phyloP scores from a whole-genome alignment of 1,140 invertebrate species.

The Bombus affinis region DNA sequence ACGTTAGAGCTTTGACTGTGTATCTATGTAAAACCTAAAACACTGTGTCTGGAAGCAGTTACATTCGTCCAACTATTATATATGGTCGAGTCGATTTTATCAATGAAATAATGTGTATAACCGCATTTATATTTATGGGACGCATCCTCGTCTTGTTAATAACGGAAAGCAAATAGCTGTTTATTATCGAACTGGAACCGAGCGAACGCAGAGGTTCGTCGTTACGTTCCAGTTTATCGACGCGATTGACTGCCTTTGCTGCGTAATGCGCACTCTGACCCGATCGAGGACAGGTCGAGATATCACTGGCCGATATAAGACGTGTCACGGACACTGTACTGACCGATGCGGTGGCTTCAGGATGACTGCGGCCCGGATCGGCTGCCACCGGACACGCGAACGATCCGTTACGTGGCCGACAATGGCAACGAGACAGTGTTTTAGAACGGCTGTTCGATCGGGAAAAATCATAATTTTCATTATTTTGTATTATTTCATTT shows the following conservation, averaged over 20 bases:
- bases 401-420: constrained; percentile 21
- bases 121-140: too few relatives aligned
- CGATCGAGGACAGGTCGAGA: constrained; percentile 26
- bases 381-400: constrained; percentile 11
- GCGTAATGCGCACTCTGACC: constrained; percentile 33
- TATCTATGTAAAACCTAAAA: background rate
- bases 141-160: background rate
- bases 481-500: background rate
- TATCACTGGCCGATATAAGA: constrained; percentile 28
- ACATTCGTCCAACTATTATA: background rate
- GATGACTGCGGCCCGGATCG: constrained; percentile 21
- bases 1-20: background rate
- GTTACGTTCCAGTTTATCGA: constrained; percentile 18
- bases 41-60: background rate
- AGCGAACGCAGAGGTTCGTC: background rate
- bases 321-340: constrained; percentile 40
- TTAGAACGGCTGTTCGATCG: background rate
- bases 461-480: background rate
- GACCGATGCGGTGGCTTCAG: constrained; percentile 13
- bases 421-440: constrained; percentile 14
- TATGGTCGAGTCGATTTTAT: background rate
- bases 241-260: background rate
- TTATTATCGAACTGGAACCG: background rate
- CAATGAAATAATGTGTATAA: background rate
- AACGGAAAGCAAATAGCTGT: background rate